A percentile compares a stretch with the other conserved stretches of the same genome.
Conservation (phyloP, 2,797 vertebrate genomes). For the Hydrocynus forskahlii region DNA sequence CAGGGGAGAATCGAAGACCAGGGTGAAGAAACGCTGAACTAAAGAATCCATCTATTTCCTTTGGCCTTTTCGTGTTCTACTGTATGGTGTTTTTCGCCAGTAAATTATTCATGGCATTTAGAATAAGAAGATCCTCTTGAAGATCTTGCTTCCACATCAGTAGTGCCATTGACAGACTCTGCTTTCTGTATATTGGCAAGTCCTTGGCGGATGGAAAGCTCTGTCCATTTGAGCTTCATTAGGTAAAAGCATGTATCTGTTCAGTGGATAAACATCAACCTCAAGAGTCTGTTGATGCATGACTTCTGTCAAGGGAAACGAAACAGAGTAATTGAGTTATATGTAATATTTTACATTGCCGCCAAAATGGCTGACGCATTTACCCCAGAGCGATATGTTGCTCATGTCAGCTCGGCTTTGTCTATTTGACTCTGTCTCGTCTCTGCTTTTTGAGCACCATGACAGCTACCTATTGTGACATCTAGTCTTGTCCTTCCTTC, state of each 20-base stretch:
- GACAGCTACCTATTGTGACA: slow-evolving; percentile 62
- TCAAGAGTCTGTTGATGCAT: slow-evolving; percentile 20
- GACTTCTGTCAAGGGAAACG: slow-evolving; percentile 25
- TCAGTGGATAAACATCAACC: slow-evolving; percentile 31
- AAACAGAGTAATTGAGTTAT: slow-evolving; percentile 35
- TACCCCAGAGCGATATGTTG: slow-evolving; percentile 41
- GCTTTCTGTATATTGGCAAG: neutral
- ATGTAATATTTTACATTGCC: slow-evolving; percentile 18
- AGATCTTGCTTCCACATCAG: slow-evolving; percentile 2
- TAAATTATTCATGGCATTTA: neutral
- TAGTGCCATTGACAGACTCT: slow-evolving; percentile 13
- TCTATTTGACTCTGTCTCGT: slow-evolving; percentile 40
- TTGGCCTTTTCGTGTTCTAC: neutral
- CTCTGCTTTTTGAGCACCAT: slow-evolving; percentile 37
- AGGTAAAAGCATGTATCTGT: slow-evolving; percentile 37
- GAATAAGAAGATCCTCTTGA: neutral
- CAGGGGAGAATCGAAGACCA: neutral
- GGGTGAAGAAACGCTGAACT: neutral
- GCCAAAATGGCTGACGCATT: slow-evolving; percentile 44
- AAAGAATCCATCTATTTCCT: neutral
- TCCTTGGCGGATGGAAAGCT: slow-evolving; percentile 17
- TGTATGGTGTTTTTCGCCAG: neutral
- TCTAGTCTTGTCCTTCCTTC: slow-evolving; percentile 49
- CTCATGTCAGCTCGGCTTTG: slow-evolving; percentile 40
- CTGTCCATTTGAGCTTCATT: slow-evolving; percentile 40